Base-by-base conservation (phyloP, 2,888 invertebrate species). In the Octonoba sinensis region DNA sequence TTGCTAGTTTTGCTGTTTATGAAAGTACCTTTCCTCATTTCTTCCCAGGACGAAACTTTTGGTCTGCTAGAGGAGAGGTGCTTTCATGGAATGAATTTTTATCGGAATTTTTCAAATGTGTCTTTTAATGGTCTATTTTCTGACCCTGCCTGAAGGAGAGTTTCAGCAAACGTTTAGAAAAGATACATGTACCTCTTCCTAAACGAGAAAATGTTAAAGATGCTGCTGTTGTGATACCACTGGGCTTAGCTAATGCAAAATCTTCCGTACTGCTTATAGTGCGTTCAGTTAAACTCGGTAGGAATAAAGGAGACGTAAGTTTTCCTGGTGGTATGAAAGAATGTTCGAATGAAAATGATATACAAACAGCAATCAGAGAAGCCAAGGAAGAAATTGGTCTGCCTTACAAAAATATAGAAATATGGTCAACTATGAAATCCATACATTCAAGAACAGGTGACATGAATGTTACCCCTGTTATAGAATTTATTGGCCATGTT, bases 351-450 rank as follows among this genome's bases (percentile, higher is more conserved):
- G 89, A 91, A 8, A 86, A 87, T 81, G 20, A 86, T 3, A 89
- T 92, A 51, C 91, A 93, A 60, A 94, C 96, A 1, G 96, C 96
- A 0, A 86, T 96, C 2, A 90, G 96, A 71, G 96, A 96, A 90
- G 93, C 95, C 0, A 90, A 93, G 86, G 96, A 96, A 88, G 96
- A 96, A 89, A 90, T 96, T 46, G 94, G 95, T 0, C 90, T 97
- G 20, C 86, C 90, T 6, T 82, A 84, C 15, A 79, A 85, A 18
- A 71, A 73, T 3, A 85, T 88, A 3, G 87, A 88, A 72, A 85
- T 89, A 18, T 85, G 85, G 85, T 85, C 85, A 2, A 54, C 57
- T 16, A 67, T 84, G 59, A 83, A 85, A 4, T 70, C 84, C 11
- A 12, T 86, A 11, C 85, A 83, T 6, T 67, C 76, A 11, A 70